Base-by-base conservation (phyloP, 64 coral and sea anemone genomes). In the Cladopsammia gracilis region DNA sequence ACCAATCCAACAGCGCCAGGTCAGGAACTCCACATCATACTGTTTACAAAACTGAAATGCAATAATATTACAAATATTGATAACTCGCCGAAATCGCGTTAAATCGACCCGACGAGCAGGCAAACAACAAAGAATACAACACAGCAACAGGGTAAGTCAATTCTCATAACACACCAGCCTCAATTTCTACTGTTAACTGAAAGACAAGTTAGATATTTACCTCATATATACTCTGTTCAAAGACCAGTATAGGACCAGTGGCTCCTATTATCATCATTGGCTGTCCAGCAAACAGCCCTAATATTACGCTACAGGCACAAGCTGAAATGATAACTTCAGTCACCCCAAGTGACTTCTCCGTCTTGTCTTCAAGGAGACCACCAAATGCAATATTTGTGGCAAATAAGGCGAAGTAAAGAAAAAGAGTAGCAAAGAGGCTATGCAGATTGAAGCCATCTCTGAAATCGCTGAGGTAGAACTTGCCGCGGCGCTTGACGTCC, bases 1-100 rank as follows among this genome's bases (percentile, higher is more conserved):
- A 16, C 95, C 95, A 23, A 96, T 96, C 95, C 95, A 96, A 75
- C 90, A 88, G 1, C 95, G 86, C 95, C 90, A 96, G 0, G 86
- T 87, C 14, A 96, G 95, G 68, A 93, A 93, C 67, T 93, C 91
- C 60, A 96, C 20, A 73, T 89, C 77, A 44, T 69, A 93, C 12
- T 89, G 60, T 22, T 85, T 75, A 76, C 84, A 96, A 70, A 96
- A 96, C 95, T 94, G 70, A 94, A 94, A 94, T 23, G 42, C 53
- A 68, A 74, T 13, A 62, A 15, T 61, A 3, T 62, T 10, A 56
- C 7, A 56, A 10, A 56, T 7, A 4, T 1, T 12, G 53, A 12
- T 56, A 34, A 34, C 34, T 34, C 34, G 34, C 34, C 34, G 34
- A 34, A 34, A 34, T 34, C 34, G 34, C 34, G 34, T 34, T 34